phyloP scores from a whole-genome alignment of 2,113 vertebrate genomes.

The Chlamydotis undulata region DNA sequence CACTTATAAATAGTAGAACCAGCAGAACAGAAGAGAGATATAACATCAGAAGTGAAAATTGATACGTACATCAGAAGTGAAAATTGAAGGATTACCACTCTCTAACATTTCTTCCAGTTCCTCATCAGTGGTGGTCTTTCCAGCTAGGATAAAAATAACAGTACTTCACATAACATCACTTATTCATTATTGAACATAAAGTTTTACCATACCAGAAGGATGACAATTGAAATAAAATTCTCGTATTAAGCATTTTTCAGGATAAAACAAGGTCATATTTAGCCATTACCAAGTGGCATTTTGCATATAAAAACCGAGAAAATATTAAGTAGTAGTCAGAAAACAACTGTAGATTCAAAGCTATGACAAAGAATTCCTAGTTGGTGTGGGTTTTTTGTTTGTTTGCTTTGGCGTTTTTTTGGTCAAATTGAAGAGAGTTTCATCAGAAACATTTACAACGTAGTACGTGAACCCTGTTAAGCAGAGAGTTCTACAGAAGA shows the following conservation, averaged over 20 bases:
- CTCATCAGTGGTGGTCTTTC: slow-evolving; percentile 87
- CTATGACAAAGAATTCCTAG: background rate
- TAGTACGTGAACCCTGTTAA: too few species aligned
- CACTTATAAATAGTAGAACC: background rate
- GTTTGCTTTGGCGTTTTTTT: background rate
- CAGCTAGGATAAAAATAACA: slow-evolving; percentile 79
- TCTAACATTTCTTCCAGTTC: slow-evolving; percentile 97
- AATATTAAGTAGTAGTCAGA: background rate
- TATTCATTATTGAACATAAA: background rate
- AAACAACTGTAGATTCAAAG: background rate
- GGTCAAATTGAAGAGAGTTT: background rate
- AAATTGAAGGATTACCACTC: slow-evolving; percentile 91
- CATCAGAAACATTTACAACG: background rate
- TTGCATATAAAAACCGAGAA: background rate
- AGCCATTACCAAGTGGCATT: background rate
- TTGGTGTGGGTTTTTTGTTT: background rate
- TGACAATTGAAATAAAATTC: background rate
- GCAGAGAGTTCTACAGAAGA: background rate
- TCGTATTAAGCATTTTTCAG: background rate
- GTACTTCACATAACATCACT: background rate
- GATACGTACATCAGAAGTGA: slow-evolving; percentile 85
- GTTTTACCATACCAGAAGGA: background rate
- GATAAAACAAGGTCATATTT: background rate
- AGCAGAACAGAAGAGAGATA: accelerated
- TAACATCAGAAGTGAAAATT: slow-evolving; percentile 88